A percentile compares a stretch with the other conserved stretches of the same genome.
phyloP scores from a whole-genome alignment of 37 sponge, comb jelly and placozoan genomes.

The Dysidea cf. avara region DNA sequence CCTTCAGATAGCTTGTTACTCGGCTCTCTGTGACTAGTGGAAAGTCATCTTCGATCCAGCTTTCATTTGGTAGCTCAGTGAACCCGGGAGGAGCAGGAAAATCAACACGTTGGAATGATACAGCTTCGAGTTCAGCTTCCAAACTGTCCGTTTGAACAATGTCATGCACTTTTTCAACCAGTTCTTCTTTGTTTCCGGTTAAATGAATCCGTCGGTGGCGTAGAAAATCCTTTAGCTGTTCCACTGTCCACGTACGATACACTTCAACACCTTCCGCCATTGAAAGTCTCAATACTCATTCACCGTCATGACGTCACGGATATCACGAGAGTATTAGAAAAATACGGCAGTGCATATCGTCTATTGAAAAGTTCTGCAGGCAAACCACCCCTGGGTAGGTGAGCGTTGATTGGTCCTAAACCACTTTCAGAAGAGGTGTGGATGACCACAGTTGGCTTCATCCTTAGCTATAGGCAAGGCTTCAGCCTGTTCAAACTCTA shows the following conservation, averaged over 20 bases:
- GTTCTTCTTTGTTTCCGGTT: slow-evolving; percentile 17
- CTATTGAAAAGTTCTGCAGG: no score
- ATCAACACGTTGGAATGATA: slow-evolving; percentile 11
- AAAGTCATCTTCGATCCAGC: slow-evolving; percentile 3
- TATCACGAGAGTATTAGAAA: no score
- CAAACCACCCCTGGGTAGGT: no score
- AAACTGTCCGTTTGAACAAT: slow-evolving; percentile 21
- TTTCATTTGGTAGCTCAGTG: slow-evolving; percentile 4
- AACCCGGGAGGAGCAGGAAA: not conserved
- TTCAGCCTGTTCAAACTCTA: no score
- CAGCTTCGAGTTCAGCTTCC: slow-evolving; percentile 20
- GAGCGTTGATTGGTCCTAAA: no score
- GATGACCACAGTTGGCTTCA: no score
- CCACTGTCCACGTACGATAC: slow-evolving; percentile 12
- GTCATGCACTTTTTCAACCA: slow-evolving; percentile 2
- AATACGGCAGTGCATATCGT: no score
- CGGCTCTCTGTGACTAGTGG: slow-evolving; percentile 3
- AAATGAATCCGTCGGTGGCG: not conserved
- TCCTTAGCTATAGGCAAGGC: no score
- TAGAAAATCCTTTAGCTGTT: slow-evolving; percentile 11
- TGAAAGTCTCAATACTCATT: no score
- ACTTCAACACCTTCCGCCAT: not conserved
- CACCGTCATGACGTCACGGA: no score
- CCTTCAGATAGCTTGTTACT: not conserved
- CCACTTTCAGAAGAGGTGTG: no score